Evolutionary conservation across 1,140 invertebrate species (phyloP).

Genomic region (Augochlora pura): DNA sequence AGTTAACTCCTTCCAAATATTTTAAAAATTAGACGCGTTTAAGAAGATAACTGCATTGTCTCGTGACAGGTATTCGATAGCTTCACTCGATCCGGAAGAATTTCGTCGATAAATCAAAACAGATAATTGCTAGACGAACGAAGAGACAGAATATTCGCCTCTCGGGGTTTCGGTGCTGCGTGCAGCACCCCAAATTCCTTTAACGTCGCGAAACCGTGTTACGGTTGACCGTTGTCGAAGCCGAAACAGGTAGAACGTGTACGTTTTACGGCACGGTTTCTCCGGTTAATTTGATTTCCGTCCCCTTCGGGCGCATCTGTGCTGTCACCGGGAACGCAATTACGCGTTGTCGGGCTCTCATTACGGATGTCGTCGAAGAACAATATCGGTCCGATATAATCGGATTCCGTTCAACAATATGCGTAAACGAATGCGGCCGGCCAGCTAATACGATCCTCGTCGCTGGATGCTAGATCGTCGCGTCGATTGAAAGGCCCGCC

Average conservation of each 20-base stretch:
- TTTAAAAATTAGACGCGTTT: no score
- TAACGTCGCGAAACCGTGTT: neutral
- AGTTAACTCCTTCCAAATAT: no score
- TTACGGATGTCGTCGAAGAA: slow-evolving; percentile 46
- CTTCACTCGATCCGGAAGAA: no score
- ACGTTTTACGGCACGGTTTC: slow-evolving; percentile 30
- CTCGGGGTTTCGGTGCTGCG: no score
- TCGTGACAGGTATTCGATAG: no score
- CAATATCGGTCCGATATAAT: slow-evolving; percentile 55
- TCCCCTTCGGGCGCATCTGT: slow-evolving; percentile 7
- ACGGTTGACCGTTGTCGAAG: neutral
- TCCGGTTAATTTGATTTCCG: slow-evolving; percentile 55
- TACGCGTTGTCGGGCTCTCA: slow-evolving; percentile 37
- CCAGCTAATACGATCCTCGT: neutral
- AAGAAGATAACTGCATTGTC: no score
- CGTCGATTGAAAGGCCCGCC: no score
- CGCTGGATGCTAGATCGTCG: no score
- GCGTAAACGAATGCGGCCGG: slow-evolving; percentile 48
- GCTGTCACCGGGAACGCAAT: slow-evolving; percentile 51
- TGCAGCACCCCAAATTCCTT: neutral
- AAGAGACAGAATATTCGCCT: no score
- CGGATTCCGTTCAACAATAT: slow-evolving; percentile 55
- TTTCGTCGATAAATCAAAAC: no score
- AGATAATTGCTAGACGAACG: no score
- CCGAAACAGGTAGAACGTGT: neutral